A percentile compares a stretch with the other conserved stretches of the same genome.
Evolutionary conservation across 2,797 vertebrate genomes (phyloP).

Genomic region (Falco rusticolus): DNA sequence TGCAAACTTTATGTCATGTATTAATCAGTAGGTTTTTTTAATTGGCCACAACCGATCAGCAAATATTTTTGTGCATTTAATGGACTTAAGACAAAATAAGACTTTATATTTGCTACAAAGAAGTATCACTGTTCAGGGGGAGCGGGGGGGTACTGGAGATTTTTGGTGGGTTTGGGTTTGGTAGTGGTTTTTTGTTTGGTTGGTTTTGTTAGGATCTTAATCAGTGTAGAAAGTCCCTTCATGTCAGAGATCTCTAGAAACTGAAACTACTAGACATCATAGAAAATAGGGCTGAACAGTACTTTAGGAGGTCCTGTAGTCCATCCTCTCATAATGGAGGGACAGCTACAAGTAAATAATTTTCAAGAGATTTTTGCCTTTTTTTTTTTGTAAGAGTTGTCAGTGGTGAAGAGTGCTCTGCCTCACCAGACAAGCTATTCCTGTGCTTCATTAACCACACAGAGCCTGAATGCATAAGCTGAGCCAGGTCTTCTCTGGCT

Average conservation of each 20-base stretch:
- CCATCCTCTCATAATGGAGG: not conserved
- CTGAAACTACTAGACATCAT: not conserved
- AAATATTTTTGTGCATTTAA: not conserved
- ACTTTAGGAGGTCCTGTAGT: not conserved
- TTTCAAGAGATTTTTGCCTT: not conserved
- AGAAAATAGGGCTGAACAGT: not conserved
- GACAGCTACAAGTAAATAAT: not conserved
- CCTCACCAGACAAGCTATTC: not conserved
- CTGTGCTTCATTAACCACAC: not conserved
- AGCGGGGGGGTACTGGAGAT: not conserved
- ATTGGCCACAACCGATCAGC: not conserved
- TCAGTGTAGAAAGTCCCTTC: constrained; percentile 10
- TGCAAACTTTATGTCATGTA: not conserved
- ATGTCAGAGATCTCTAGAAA: not conserved
- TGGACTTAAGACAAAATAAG: not conserved
- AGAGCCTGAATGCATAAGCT: not conserved
- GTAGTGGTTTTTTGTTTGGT: too few relatives aligned
- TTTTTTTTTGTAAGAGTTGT: not conserved
- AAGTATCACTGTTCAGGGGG: not conserved
- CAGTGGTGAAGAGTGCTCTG: not conserved
- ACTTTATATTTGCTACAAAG: not conserved
- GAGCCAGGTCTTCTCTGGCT: not conserved
- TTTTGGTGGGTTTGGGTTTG: not conserved
- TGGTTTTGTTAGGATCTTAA: constrained; percentile 19
- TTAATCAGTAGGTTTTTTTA: not conserved